A percentile compares a stretch with the other conserved stretches of the same genome.
Conservation (phyloP, 2,888 invertebrate species). For the Erebia epiphron region DNA sequence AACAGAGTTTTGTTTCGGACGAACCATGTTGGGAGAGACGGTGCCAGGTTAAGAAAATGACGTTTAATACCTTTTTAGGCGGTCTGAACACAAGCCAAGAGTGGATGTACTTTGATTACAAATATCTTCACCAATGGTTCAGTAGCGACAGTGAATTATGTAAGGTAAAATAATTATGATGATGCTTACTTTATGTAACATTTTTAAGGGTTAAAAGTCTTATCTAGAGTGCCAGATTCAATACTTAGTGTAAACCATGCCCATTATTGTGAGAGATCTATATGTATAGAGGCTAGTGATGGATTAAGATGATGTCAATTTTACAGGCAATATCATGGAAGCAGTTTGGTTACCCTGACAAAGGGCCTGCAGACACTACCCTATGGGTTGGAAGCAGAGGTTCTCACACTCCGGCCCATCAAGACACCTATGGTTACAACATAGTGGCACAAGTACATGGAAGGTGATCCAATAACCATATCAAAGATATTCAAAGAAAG, state of each 20-base stretch:
- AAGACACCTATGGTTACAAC: constrained; percentile 97
- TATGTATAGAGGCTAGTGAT: too few species aligned
- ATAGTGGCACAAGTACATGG: constrained; percentile 95
- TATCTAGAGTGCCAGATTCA: too few species aligned
- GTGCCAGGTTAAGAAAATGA: constrained; percentile 83
- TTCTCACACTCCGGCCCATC: constrained; percentile 96
- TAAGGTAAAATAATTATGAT: constrained; percentile 64
- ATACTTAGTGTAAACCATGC: too few species aligned
- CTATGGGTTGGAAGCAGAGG: constrained; percentile 94
- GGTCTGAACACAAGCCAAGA: constrained; percentile 63
- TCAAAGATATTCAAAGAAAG: too few species aligned
- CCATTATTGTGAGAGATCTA: too few species aligned
- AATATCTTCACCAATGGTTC: constrained; percentile 89
- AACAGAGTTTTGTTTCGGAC: constrained; percentile 63
- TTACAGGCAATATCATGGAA: constrained; percentile 80
- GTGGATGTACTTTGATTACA: constrained; percentile 94
- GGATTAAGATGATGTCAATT: not conserved
- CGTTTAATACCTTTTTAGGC: constrained; percentile 85
- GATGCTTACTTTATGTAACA: not conserved
- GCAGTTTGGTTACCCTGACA: constrained; percentile 87
- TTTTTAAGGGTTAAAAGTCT: not conserved
- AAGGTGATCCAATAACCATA: constrained; percentile 77
- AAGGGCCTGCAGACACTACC: constrained; percentile 87
- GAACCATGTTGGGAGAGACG: constrained; percentile 92
- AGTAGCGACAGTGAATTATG: constrained; percentile 79